Conservation (phyloP, 2,888 invertebrate species). For the Cryptocephalus moraei region DNA sequence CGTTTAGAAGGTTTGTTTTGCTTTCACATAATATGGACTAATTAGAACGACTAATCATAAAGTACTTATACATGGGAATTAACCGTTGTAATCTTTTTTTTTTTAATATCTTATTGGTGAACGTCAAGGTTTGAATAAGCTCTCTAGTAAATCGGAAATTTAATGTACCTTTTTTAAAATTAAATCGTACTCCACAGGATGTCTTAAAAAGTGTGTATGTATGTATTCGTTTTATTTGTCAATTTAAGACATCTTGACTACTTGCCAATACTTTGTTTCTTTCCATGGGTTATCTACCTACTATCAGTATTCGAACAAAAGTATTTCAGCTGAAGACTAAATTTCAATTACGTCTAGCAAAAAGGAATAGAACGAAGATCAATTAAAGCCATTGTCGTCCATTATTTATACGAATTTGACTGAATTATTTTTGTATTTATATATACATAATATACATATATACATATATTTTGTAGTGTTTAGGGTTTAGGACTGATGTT, state of each 20-base stretch:
- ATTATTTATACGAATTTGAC: conserved; percentile 26
- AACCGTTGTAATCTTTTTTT: neutral
- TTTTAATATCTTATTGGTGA: neutral
- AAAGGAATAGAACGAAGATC: conserved; percentile 8
- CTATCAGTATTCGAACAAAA: neutral
- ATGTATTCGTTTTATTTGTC: neutral
- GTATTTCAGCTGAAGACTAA: too few relatives aligned
- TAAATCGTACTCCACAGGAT: neutral
- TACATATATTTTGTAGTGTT: conserved; percentile 11
- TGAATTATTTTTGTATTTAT: conserved; percentile 29
- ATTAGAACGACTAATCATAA: neutral
- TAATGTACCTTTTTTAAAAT: neutral
- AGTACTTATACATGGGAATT: neutral
- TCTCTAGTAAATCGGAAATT: neutral
- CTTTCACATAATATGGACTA: neutral
- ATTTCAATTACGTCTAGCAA: conserved; percentile 3
- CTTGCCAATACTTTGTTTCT: neutral
- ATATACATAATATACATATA: conserved; percentile 12
- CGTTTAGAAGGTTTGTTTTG: neutral
- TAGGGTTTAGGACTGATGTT: conserved; percentile 23
- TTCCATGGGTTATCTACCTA: neutral
- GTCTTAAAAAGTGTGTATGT: neutral
- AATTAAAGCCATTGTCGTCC: conserved; percentile 25
- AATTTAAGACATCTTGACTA: neutral
- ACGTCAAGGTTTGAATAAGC: neutral